Evolutionary conservation across 2,888 invertebrate species (phyloP).

Genomic region (Cataglyphis livida): DNA sequence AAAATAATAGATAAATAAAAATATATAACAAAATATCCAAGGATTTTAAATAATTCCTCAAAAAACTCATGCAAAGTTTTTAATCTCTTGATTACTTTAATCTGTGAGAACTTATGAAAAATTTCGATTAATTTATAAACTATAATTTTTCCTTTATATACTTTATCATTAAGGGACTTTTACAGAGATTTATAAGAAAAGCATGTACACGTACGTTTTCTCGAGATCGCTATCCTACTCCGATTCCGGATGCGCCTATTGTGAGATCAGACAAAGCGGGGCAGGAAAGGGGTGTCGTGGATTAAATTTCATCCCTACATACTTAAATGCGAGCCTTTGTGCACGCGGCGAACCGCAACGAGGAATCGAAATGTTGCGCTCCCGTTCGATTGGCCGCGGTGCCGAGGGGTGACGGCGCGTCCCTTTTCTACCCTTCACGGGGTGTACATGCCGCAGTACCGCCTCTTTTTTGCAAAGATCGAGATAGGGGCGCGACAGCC

Average conservation of each 20-base stretch:
- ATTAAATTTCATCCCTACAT: constrained; percentile 79
- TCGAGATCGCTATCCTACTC: neutral
- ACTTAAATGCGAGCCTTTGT: constrained; percentile 76
- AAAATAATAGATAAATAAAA: neutral
- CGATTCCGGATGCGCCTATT: constrained; percentile 20
- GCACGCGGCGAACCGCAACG: constrained; percentile 73
- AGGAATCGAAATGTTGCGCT: constrained; percentile 74
- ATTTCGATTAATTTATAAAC: neutral
- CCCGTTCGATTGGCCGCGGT: constrained; percentile 67
- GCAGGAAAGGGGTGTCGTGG: constrained; percentile 66
- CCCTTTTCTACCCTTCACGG: constrained; percentile 27
- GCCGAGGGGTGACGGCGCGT: constrained; percentile 48
- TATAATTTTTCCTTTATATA: constrained; percentile 9
- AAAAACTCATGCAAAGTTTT: neutral
- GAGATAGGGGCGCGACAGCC: constrained; percentile 9
- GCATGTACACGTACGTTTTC: neutral
- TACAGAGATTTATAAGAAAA: constrained; percentile 4
- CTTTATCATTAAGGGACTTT: neutral
- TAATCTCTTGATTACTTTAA: constrained; percentile 1
- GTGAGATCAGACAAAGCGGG: constrained; percentile 27
- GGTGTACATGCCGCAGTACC: constrained; percentile 30
- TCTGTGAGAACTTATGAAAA: neutral
- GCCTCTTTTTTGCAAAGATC: constrained; percentile 47
- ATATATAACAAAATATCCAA: neutral
- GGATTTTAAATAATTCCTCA: neutral